A percentile compares a stretch with the other conserved stretches of the same genome.
Evolutionary conservation across 2,888 invertebrate genomes (phyloP).

Genomic region (Dynastes grantii): DNA sequence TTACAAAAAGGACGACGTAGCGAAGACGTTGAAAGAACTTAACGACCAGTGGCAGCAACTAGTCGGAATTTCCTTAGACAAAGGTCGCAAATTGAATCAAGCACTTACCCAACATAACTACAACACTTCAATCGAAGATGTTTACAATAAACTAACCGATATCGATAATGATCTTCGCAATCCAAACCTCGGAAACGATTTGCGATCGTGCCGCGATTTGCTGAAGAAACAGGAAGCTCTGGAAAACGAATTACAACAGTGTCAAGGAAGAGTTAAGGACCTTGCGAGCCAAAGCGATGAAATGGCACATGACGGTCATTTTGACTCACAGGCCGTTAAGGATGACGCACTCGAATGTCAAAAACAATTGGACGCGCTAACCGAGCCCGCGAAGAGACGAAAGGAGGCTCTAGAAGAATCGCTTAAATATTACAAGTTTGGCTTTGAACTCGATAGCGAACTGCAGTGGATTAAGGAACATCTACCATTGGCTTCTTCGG

Average conservation of each 20-base stretch:
- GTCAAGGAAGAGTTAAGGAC: conserved; percentile 86
- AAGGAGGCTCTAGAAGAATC: conserved; percentile 88
- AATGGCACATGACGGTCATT: conserved; percentile 95
- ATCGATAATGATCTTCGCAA: conserved; percentile 85
- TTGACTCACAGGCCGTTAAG: conserved; percentile 91
- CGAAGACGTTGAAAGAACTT: conserved; percentile 78
- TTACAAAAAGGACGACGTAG: conserved; percentile 81
- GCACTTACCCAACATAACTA: conserved; percentile 88
- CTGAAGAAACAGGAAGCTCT: conserved; percentile 91
- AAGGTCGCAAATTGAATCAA: conserved; percentile 83
- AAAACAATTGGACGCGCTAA: conserved; percentile 79
- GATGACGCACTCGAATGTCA: conserved; percentile 84
- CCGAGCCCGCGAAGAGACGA: conserved; percentile 81
- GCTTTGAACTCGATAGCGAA: conserved; percentile 93
- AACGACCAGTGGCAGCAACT: conserved; percentile 87
- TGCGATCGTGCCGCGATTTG: conserved; percentile 92
- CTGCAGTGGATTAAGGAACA: conserved; percentile 97
- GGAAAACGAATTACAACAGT: conserved; percentile 89
- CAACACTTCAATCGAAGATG: conserved; percentile 89
- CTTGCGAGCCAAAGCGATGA: conserved; percentile 88
- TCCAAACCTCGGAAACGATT: conserved; percentile 89
- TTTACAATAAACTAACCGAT: conserved; percentile 88
- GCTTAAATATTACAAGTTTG: conserved; percentile 90
- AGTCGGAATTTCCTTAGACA: conserved; percentile 77
- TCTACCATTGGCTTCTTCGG: conserved; percentile 82